Conservation (phyloP, 1,140 invertebrate genomes). For the Leptinotarsa texana region DNA sequence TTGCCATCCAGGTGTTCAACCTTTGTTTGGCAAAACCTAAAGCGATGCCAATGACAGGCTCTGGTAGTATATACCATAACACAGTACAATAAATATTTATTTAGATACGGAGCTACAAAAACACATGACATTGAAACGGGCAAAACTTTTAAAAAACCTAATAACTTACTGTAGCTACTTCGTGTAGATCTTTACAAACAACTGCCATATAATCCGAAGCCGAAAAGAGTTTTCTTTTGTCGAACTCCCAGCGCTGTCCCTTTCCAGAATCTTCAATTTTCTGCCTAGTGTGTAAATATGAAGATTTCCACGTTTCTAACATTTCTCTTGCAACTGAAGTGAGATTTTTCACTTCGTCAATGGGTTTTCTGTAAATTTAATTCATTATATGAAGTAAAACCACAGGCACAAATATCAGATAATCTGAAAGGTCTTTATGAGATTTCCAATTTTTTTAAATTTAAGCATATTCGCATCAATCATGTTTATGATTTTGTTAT, state of each 20-base stretch:
- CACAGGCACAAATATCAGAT: neutral
- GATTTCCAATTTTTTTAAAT: no score
- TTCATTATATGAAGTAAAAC: neutral
- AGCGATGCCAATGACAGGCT: no score
- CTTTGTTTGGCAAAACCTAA: no score
- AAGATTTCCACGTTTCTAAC: slow-evolving; percentile 75
- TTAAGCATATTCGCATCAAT: no score
- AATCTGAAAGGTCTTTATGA: neutral
- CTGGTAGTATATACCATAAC: no score
- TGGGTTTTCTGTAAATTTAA: slow-evolving; percentile 34
- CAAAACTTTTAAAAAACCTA: no score
- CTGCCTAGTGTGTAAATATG: slow-evolving; percentile 73
- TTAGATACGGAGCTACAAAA: no score
- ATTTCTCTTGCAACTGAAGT: slow-evolving; percentile 64
- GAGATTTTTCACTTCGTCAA: slow-evolving; percentile 37
- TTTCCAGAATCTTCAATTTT: slow-evolving; percentile 82
- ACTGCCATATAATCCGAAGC: slow-evolving; percentile 80
- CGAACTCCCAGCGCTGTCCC: slow-evolving; percentile 88
- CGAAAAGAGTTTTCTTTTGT: slow-evolving; percentile 76
- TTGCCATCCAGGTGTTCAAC: no score
- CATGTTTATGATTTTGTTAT: no score
- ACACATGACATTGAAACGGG: no score
- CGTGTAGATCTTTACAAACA: slow-evolving; percentile 77
- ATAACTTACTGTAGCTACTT: slow-evolving; percentile 67
- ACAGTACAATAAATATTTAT: no score